Conservation (phyloP, 2,113 vertebrate genomes). For the Ardeotis arabs region DNA sequence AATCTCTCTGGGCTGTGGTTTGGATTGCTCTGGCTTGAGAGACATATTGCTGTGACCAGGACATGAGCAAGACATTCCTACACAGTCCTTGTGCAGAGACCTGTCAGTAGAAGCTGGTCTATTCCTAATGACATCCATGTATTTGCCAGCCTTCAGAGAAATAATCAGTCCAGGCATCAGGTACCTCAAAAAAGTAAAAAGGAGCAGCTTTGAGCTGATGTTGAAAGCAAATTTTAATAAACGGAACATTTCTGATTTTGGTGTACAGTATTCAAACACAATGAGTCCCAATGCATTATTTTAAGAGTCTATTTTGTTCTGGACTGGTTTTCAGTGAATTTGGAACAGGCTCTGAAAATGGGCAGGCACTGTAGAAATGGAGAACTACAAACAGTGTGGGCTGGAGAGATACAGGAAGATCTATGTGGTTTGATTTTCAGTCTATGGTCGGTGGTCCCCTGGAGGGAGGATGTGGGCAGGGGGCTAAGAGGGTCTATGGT, state of each 20-base stretch:
- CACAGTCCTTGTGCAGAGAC: background rate
- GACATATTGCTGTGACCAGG: background rate
- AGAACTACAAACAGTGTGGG: background rate
- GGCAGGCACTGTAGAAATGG: background rate
- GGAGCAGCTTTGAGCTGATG: background rate
- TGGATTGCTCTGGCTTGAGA: background rate
- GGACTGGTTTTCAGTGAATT: constrained; percentile 26
- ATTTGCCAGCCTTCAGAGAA: background rate
- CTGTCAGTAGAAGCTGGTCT: background rate
- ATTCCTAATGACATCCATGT: background rate
- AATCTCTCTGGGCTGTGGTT: background rate
- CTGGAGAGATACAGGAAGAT: background rate
- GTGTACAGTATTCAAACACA: background rate
- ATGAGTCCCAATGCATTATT: background rate
- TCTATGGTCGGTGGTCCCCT: background rate
- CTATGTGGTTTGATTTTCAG: background rate
- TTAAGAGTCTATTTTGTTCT: constrained; percentile 26
- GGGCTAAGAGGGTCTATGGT: background rate
- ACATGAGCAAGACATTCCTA: background rate
- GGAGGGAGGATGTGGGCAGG: background rate
- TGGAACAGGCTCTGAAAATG: background rate
- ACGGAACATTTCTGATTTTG: constrained; percentile 31
- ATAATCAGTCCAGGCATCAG: background rate
- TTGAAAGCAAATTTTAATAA: background rate
- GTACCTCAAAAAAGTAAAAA: background rate